These are phyloP conservation scores for Charadrius vociferus DNA, from an alignment of 2,113 vertebrate genomes.

Conservation along the genomic window DNA sequence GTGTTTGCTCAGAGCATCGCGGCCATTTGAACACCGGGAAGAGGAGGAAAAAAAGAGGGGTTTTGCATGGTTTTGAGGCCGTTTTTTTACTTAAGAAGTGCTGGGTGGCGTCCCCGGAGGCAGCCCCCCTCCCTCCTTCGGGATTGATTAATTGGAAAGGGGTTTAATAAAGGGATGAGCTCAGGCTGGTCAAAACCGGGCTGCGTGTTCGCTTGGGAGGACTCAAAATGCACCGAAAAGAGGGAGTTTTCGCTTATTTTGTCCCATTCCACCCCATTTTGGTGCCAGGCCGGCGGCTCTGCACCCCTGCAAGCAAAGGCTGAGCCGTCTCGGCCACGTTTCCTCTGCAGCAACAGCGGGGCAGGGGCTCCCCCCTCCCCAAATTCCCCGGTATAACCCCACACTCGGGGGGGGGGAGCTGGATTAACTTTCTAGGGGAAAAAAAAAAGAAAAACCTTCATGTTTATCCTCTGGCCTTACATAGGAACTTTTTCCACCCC, in stretches of 20 bases:
- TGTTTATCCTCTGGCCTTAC: background rate
- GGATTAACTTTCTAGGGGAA: background rate
- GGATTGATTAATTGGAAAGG: background rate
- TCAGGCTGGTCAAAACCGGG: background rate
- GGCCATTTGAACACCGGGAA: background rate
- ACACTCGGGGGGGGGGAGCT: no score
- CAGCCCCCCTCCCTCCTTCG: background rate
- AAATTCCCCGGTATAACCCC: background rate
- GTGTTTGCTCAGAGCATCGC: background rate
- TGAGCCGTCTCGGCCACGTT: background rate
- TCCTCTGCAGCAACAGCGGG: background rate
- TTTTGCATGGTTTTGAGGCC: accelerated
- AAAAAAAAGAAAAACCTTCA: accelerated
- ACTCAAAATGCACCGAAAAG: background rate
- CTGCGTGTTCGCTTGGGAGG: background rate
- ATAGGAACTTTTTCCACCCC: background rate
- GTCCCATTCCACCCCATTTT: background rate
- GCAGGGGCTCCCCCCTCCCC: background rate
- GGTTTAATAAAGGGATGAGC: background rate
- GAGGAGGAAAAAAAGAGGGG: background rate
- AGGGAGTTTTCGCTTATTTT: background rate
- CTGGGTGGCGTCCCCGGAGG: background rate
- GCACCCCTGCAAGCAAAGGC: background rate
- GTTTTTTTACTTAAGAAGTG: background rate
- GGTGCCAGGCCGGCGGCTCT: background rate